These are phyloP conservation scores for Eueides isabella DNA, from an alignment of 1,140 invertebrate genomes.

Conservation along the genomic window DNA sequence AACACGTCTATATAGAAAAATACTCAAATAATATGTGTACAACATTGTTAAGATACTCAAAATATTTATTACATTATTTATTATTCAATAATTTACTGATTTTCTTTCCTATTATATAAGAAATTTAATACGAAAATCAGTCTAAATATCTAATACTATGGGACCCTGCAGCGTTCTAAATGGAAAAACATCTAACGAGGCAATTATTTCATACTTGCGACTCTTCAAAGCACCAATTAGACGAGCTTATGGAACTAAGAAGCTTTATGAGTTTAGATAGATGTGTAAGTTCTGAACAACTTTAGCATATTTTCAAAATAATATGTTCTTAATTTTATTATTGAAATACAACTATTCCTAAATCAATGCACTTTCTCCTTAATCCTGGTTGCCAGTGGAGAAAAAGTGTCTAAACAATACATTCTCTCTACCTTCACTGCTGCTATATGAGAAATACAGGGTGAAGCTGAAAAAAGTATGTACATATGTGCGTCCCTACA, in stretches of 20 bases:
- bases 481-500: background rate
- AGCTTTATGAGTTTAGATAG: conserved; percentile 36
- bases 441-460: background rate
- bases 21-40: too few relatives aligned
- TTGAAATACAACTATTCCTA: too few relatives aligned
- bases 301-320: background rate
- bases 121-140: background rate
- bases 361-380: too few relatives aligned
- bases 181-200: conserved; percentile 29
- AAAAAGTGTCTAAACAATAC: background rate
- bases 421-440: too few relatives aligned
- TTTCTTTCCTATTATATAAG: background rate
- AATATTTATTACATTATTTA: background rate
- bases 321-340: background rate
- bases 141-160: background rate
- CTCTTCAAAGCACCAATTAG: conserved; percentile 54
- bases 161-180: background rate
- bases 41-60: background rate
- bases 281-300: background rate
- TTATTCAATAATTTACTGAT: too few relatives aligned
- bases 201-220: conserved; percentile 36
- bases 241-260: conserved; percentile 52
- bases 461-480: background rate
- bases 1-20: too few relatives aligned
- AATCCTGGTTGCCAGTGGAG: too few relatives aligned